Evolutionary conservation across 2,113 vertebrate species (phyloP).

Genomic region (Orcinus orca): DNA sequence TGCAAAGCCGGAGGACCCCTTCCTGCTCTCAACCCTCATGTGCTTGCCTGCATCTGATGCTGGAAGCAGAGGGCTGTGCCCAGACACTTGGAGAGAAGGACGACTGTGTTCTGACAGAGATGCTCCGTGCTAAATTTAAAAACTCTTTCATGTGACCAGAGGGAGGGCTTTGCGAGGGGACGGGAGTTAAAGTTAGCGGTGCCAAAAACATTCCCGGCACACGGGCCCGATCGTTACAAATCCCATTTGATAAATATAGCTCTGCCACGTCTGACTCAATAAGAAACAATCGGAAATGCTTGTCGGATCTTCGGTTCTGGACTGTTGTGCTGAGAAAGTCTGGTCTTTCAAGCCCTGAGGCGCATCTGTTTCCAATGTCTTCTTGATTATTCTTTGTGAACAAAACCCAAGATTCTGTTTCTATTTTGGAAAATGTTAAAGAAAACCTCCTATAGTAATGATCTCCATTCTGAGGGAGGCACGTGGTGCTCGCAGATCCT

Average conservation of each 20-base stretch:
- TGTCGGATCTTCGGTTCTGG: background rate
- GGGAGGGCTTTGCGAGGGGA: background rate
- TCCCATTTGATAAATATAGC: background rate
- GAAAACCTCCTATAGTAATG: background rate
- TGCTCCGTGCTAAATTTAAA: background rate
- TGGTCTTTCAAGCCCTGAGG: background rate
- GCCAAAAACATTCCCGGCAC: background rate
- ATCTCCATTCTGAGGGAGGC: background rate
- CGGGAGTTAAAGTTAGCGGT: background rate
- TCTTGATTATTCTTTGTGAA: slow-evolving; percentile 66
- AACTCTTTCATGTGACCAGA: background rate
- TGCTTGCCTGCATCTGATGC: rapidly evolving
- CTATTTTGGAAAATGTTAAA: slow-evolving; percentile 58
- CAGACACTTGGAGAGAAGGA: background rate
- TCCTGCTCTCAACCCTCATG: rapidly evolving
- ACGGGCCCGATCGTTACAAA: rapidly evolving
- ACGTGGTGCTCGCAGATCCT: background rate
- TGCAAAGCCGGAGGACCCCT: rapidly evolving
- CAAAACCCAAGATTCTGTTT: slow-evolving; percentile 37
- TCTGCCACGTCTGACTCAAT: rapidly evolving
- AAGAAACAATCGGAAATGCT: background rate
- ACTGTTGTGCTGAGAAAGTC: background rate
- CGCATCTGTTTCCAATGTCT: slow-evolving; percentile 39
- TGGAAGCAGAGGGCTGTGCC: background rate
- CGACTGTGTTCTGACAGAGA: background rate